These are phyloP conservation scores for Calliscelio sp. DNA, from an alignment of 2,888 invertebrate genomes.

Conservation along the genomic window DNA sequence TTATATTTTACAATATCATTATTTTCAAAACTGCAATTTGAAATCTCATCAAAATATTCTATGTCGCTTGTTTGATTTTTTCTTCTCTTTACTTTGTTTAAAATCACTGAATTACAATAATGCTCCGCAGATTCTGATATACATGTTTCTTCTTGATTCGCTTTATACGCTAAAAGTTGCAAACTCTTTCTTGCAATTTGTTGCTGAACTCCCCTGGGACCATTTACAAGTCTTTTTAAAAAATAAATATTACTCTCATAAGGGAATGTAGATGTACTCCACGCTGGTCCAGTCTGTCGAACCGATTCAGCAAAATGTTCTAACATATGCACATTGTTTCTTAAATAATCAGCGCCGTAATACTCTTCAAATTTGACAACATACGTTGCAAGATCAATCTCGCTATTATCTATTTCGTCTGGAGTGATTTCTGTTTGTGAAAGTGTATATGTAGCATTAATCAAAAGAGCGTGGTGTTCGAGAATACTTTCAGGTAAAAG, in stretches of 20 bases:
- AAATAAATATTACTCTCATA: slow-evolving; percentile 27
- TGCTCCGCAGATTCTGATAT: not conserved
- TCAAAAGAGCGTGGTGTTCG: slow-evolving; percentile 26
- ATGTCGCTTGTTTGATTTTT: no score
- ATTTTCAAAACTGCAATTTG: no score
- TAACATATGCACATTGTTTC: slow-evolving; percentile 37
- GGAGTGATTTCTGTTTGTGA: slow-evolving; percentile 15
- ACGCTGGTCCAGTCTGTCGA: slow-evolving; percentile 8
- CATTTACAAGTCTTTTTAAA: slow-evolving; percentile 21
- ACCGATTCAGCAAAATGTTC: slow-evolving; percentile 39
- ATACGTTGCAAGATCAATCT: slow-evolving; percentile 17
- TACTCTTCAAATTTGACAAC: slow-evolving; percentile 27
- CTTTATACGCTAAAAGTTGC: not conserved
- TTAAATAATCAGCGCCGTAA: not conserved
- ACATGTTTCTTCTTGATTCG: not conserved
- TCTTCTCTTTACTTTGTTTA: no score
- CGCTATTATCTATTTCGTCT: slow-evolving; percentile 20
- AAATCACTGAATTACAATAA: not conserved
- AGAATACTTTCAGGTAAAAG: slow-evolving; percentile 11
- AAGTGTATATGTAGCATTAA: slow-evolving; percentile 39
- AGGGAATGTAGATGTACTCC: slow-evolving; percentile 24
- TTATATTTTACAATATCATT: no score
- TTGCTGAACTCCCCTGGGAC: slow-evolving; percentile 18
- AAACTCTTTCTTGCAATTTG: slow-evolving; percentile 1
- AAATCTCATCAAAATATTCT: no score